Evolutionary conservation across 2,888 invertebrate species (phyloP).

Genomic region (Macrophya alboannulata): DNA sequence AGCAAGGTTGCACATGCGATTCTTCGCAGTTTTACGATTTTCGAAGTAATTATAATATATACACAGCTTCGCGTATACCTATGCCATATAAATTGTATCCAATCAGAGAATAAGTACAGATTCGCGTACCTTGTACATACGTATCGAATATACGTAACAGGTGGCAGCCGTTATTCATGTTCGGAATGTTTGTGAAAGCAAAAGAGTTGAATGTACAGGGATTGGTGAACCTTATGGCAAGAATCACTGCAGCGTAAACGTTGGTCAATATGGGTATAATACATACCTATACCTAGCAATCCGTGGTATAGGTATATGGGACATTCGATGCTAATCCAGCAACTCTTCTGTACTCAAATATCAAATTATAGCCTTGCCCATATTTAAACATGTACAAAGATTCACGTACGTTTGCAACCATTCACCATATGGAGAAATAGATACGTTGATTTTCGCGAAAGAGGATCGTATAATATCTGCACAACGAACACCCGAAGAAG

Average conservation of each 20-base stretch:
- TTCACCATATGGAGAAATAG: too few species aligned
- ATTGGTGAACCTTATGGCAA: neutral
- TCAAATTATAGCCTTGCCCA: too few species aligned
- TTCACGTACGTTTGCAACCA: too few species aligned
- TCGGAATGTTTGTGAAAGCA: conserved; percentile 19
- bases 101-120: neutral
- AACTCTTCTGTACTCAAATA: neutral
- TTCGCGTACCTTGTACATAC: neutral
- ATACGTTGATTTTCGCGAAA: neutral
- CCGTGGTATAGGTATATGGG: neutral
- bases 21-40: neutral
- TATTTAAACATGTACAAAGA: too few species aligned
- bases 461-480: neutral
- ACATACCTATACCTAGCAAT: neutral
- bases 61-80: too few species aligned
- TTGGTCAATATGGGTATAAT: neutral
- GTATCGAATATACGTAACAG: neutral
- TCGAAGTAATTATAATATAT: neutral
- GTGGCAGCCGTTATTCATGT: neutral
- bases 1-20: neutral
- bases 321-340: neutral
- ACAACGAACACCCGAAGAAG: neutral
- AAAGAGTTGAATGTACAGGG: conserved; percentile 16
- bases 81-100: too few species aligned
- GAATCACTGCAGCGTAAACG: neutral